These are phyloP conservation scores for Spodoptera littoralis DNA, from an alignment of 2,888 invertebrate species.

Conservation along the genomic window DNA sequence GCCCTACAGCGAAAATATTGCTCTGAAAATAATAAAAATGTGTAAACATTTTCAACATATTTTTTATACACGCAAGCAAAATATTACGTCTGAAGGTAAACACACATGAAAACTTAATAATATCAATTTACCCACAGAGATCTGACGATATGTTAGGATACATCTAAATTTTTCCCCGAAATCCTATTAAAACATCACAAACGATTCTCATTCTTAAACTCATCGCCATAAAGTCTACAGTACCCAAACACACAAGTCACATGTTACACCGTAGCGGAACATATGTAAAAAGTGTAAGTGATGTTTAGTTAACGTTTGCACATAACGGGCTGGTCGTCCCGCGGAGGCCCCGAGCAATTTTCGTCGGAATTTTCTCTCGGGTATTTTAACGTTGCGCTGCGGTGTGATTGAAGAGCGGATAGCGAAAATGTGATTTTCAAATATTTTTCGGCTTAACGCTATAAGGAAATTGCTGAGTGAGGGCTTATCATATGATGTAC, in stretches of 20 bases:
- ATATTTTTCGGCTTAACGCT: slow-evolving; percentile 24
- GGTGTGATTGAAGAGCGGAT: slow-evolving; percentile 48
- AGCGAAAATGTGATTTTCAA: slow-evolving; percentile 41
- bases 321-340: slow-evolving; percentile 56
- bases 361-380: slow-evolving; percentile 71
- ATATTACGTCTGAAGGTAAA: slow-evolving; percentile 17
- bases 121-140: slow-evolving; percentile 42
- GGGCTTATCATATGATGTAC: slow-evolving; percentile 20
- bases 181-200: slow-evolving; percentile 40
- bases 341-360: slow-evolving; percentile 64
- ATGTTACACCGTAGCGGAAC: slow-evolving; percentile 55
- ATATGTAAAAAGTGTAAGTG: slow-evolving; percentile 61
- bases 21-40: too few relatives aligned
- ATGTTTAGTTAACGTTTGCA: slow-evolving; percentile 62
- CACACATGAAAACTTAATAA: slow-evolving; percentile 44
- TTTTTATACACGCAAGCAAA: slow-evolving; percentile 5
- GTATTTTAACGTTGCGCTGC: slow-evolving; percentile 60
- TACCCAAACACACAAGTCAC: slow-evolving; percentile 19
- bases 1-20: too few relatives aligned
- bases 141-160: slow-evolving; percentile 38
- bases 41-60: slow-evolving; percentile 11
- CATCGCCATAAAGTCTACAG: slow-evolving; percentile 25
- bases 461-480: slow-evolving; percentile 33
- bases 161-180: slow-evolving; percentile 44
- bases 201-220: slow-evolving; percentile 25